These are phyloP conservation scores for Alcis repandata DNA, from an alignment of 2,888 invertebrate genomes.

Conservation along the genomic window DNA sequence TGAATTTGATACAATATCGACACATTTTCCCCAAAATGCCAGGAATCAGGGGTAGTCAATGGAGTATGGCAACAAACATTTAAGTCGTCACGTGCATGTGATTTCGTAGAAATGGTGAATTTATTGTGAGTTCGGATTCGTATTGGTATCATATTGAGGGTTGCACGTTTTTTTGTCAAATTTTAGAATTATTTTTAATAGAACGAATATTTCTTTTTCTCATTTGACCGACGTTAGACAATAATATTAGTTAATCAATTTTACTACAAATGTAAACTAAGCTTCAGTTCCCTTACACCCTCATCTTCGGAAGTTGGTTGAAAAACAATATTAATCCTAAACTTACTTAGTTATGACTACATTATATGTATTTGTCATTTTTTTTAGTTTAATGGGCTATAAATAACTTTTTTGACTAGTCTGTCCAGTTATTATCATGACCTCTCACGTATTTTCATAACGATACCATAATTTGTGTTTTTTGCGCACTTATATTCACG, in stretches of 20 bases:
- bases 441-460: conserved; percentile 8
- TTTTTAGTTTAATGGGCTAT: too few relatives aligned
- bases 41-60: conserved; percentile 66
- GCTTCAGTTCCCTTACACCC: too few relatives aligned
- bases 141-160: conserved; percentile 16
- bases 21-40: conserved; percentile 70
- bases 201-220: too few relatives aligned
- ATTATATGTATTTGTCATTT: too few relatives aligned
- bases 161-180: conserved; percentile 1
- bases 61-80: conserved; percentile 66
- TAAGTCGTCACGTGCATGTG: conserved; percentile 66
- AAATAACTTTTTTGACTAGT: not conserved
- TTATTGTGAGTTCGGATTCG: conserved; percentile 28
- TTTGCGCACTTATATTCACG: conserved; percentile 33
- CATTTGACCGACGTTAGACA: too few relatives aligned
- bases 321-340: too few relatives aligned
- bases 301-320: too few relatives aligned
- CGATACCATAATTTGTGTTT: conserved; percentile 18
- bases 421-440: not conserved
- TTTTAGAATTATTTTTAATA: too few relatives aligned
- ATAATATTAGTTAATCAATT: too few relatives aligned
- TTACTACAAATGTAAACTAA: too few relatives aligned
- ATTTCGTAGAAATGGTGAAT: conserved; percentile 52
- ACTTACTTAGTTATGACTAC: too few relatives aligned
- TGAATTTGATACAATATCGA: conserved; percentile 59